phyloP scores from a whole-genome alignment of 2,113 vertebrate genomes.

The Malaclemys terrapin region DNA sequence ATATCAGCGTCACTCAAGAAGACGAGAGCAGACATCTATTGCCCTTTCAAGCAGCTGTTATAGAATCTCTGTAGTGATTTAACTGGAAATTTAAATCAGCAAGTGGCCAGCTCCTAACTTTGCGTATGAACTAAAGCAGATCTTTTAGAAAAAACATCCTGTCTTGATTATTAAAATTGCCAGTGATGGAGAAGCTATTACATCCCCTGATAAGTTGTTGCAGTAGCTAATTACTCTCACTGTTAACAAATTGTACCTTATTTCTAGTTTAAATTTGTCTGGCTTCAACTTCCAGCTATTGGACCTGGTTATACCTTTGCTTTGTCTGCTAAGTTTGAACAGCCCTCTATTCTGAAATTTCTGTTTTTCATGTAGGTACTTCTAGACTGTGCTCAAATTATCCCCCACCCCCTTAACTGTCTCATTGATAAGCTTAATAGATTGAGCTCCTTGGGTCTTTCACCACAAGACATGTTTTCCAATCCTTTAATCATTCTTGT shows the following conservation, averaged over 20 bases:
- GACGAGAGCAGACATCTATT: neutral
- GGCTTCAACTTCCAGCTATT: neutral
- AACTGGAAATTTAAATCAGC: neutral
- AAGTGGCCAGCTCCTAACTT: neutral
- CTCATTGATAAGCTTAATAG: neutral
- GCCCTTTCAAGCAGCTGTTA: constrained; percentile 16
- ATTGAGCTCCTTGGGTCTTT: neutral
- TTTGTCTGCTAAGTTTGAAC: neutral
- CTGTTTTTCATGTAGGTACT: neutral
- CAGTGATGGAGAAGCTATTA: neutral
- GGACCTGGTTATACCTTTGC: neutral
- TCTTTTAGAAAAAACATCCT: constrained; percentile 1
- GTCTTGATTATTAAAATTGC: neutral
- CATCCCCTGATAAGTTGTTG: neutral
- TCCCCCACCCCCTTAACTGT: neutral
- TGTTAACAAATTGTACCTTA: neutral
- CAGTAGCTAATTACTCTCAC: neutral
- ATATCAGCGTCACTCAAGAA: constrained; percentile 23
- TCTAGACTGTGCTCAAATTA: neutral
- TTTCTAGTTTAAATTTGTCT: constrained; percentile 2
- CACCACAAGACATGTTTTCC: neutral
- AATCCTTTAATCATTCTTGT: neutral
- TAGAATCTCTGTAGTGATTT: neutral
- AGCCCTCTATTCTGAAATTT: neutral
- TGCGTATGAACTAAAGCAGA: neutral